Percentiles rank a stretch among this genome's conserved stretches.
phyloP scores from a whole-genome alignment of 2,113 vertebrate genomes.

The Laticauda laticaudata region DNA sequence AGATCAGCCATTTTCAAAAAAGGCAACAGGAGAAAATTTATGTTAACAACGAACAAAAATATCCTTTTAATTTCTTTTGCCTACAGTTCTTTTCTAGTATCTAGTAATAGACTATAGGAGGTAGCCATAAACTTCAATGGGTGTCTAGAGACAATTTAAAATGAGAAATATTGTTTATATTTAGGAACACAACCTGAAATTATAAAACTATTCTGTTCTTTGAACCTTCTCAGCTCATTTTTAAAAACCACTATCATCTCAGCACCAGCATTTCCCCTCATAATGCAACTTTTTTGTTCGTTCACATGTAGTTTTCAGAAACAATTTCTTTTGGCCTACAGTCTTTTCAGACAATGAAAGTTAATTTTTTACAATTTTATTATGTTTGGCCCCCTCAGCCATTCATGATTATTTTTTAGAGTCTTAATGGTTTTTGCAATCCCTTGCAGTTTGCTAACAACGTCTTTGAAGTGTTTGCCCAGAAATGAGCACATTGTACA shows the following conservation, averaged over 20 bases:
- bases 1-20: background rate
- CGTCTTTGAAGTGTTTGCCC: background rate
- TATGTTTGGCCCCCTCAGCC: background rate
- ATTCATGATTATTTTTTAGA: background rate
- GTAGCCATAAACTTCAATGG: background rate
- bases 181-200: background rate
- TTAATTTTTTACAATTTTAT: background rate
- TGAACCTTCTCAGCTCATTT: background rate
- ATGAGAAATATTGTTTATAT: background rate
- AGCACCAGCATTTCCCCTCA: background rate
- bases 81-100: background rate
- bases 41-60: background rate
- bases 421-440: background rate
- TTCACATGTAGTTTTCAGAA: background rate
- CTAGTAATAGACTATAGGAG: background rate
- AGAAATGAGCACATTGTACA: background rate
- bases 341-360: background rate
- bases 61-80: background rate
- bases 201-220: background rate
- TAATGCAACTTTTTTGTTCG: background rate
- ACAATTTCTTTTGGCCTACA: background rate
- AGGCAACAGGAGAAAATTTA: background rate
- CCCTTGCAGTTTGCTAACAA: background rate
- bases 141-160: background rate
- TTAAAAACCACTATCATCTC: background rate